Conservation (phyloP, 53 echinoderm and acorn worm genomes). For the Apostichopus leukothele region DNA sequence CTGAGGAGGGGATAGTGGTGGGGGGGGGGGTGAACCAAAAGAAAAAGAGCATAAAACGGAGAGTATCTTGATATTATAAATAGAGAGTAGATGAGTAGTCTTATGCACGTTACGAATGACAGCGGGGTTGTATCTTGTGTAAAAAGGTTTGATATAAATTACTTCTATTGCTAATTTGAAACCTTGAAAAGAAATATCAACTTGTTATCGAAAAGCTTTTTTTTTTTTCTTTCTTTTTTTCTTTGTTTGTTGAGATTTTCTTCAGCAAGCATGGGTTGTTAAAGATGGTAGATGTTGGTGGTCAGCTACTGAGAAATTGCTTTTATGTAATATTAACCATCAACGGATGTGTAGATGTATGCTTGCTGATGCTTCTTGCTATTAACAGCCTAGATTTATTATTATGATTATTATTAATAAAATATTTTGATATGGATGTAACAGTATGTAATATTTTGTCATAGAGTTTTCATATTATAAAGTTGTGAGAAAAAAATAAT, state of each 20-base stretch:
- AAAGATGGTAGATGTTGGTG: background rate
- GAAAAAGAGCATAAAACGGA: background rate
- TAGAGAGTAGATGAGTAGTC: background rate
- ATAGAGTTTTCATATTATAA: conserved; percentile 9
- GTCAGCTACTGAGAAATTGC: background rate
- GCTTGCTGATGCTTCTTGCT: background rate
- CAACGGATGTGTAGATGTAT: background rate
- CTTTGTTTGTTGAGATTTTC: background rate
- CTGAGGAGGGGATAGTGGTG: too few species aligned
- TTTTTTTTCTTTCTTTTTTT: background rate
- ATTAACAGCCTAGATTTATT: background rate
- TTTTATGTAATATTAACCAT: too few species aligned
- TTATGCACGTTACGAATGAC: background rate
- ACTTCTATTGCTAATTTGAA: background rate
- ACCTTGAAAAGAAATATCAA: background rate
- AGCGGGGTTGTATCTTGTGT: conserved; percentile 6
- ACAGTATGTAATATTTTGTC: conserved; percentile 18
- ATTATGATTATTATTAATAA: background rate
- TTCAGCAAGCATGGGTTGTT: too few species aligned
- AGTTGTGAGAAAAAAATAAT: background rate
- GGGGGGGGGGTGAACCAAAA: too few species aligned
- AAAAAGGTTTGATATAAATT: background rate
- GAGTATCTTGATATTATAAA: background rate
- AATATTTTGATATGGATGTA: conserved; percentile 11
- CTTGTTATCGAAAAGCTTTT: background rate